Base-by-base conservation (phyloP, 2,113 vertebrate genomes). In the Camelus dromedarius region DNA sequence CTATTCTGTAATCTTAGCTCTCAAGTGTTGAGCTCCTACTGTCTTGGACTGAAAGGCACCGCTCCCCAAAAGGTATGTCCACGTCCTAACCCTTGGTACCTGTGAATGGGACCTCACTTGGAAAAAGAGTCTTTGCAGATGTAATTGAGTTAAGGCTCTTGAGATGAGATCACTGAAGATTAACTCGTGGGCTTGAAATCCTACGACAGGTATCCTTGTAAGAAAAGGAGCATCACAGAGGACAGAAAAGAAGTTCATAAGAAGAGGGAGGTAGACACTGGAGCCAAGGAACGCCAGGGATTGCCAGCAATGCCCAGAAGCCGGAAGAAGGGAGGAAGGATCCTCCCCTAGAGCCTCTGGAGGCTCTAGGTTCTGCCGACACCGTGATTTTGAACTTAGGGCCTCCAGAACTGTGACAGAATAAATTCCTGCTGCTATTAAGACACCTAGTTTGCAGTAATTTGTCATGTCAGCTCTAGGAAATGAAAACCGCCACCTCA, bases 251-350 rank as follows among this genome's bases (percentile, higher is more conserved):
- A 14, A 72, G 76, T 9, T 11, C 14, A 1, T 0, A 2, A 10
- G 82, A 38, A 10, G 35, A 12, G 13, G 32, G 62, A 77, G 75
- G 69, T 13, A 18, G 48, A 14, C 19, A 11, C 13, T 15, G 2
- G 15, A 83, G 22, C 32, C 84, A 12, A 58, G 52, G 52, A 13
- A 20, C 0, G 1, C 64, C 20, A n/a, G n/a, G 70, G 18, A 22
- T 26, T 2, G 35, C 56, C 4, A 8, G 15, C 79, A 7, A n/a
- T 60, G 1, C 0, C 48, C 4, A 0, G 67, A 11, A 30, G 13
- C 3, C 13, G 14, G 26, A 67, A n/a, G 26, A n/a, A n/a, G 6
- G 2, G 0, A 19, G 69, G 48, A 69, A 67, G 24, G 12, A 0
- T 2, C 12, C 10, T 16, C 35, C 35, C 64, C 9, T 3, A 0